Evolutionary conservation across 2,113 vertebrate species (phyloP), one percentile per base, ranked within the genome.

Genomic region (Helogale parvula): DNA sequence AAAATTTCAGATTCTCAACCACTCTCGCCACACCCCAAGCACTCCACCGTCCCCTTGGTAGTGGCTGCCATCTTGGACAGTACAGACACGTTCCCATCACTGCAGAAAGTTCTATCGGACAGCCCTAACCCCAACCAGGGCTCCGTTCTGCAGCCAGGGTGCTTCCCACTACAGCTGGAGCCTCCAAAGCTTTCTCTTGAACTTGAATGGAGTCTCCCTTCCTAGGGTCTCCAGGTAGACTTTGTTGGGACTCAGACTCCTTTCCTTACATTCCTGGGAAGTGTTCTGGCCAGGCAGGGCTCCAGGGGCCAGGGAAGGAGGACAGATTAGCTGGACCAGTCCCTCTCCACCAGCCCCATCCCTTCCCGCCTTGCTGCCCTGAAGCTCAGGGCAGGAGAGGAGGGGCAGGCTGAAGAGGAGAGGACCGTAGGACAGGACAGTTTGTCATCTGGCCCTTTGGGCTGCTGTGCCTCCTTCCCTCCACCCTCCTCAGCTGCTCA

Each of bases 361-460:
- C 69, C 38, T 69, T 45, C 79, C 54, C 14, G 57, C 52, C 54
- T 72, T 45, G 31, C 65, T 16, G 29, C 65, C 21, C 31, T 68
- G 8, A 79, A 60, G 63, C 50, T 41, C 52, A n/a, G 25, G 12
- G 38, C 7, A 2, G 50, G 85, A 80, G 60, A 45, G 85, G 83
- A 86, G 74, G 91, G 35, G 66, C 69, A 4, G 87, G 76, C 96
- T 29, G 23, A 38, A 60, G 66, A 66, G 71, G 31, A 60, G 57
- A 66, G 88, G 35, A 93, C 33, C 19, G 96, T 27, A 76, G 93
- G 79, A 93, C 86, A 92, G 72, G 87, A 92, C 84, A 92, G 83
- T 95, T 88, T 97, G 98, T 97, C 95, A 96, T 96, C 93, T 63
- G 87, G 90, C 47, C 68, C 79, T 89, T 23, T 6, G 0, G 93